phyloP scores from a whole-genome alignment of 2,888 invertebrate genomes.

The Gerris lacustris region DNA sequence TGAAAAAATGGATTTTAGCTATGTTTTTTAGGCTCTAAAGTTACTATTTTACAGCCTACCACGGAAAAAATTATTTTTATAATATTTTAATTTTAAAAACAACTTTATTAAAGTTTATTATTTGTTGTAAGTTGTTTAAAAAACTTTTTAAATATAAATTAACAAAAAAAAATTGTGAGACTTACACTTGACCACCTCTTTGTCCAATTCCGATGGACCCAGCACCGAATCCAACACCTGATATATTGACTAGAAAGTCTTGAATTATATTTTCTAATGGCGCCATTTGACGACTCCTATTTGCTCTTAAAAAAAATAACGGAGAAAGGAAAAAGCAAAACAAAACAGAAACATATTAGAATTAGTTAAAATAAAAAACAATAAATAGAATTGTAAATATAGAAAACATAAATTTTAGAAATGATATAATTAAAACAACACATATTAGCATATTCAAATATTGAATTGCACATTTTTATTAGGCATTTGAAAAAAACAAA shows the following conservation, averaged over 20 bases:
- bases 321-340: neutral
- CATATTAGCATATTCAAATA: neutral
- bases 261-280: conserved; percentile 45
- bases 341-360: conserved; percentile 14
- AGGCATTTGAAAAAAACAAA: no score
- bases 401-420: no score
- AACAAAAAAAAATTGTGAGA: conserved; percentile 21
- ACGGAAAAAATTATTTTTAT: no score
- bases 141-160: neutral
- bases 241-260: conserved; percentile 40
- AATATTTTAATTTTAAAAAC: no score
- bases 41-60: no score
- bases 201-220: conserved; percentile 31
- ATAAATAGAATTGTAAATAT: no score
- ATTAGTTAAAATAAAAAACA: neutral
- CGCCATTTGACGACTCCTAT: conserved; percentile 30
- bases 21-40: no score
- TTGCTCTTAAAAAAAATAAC: conserved; percentile 28
- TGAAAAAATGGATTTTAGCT: no score
- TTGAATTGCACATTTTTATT: neutral
- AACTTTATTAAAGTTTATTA: no score
- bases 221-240: conserved; percentile 28
- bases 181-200: conserved; percentile 38
- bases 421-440: neutral
- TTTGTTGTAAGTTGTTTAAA: no score